Evolutionary conservation across 2,888 invertebrate genomes (phyloP).

Genomic region (Subacronicta megacephala): DNA sequence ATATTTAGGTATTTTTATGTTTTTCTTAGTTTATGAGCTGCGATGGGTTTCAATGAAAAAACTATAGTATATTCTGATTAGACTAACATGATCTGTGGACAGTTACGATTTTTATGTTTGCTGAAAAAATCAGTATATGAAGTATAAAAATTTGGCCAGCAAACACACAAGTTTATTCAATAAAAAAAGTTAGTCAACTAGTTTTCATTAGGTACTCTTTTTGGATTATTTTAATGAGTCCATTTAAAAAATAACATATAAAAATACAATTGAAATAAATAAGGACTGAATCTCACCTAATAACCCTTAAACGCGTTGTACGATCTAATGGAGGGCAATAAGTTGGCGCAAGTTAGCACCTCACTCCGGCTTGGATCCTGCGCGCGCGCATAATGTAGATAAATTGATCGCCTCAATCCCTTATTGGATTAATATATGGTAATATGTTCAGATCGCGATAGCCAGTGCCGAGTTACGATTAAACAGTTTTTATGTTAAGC

Average conservation of each 20-base stretch:
- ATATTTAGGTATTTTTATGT: too few relatives aligned
- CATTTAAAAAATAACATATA: conserved; percentile 18
- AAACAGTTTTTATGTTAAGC: conserved; percentile 86
- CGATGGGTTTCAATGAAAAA: too few relatives aligned
- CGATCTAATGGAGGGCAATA: conserved; percentile 72
- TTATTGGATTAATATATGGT: conserved; percentile 84
- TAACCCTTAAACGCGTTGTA: conserved; percentile 51
- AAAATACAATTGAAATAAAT: conserved; percentile 48
- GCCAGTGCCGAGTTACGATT: conserved; percentile 81
- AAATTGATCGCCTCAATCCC: conserved; percentile 80
- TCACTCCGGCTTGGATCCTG: conserved; percentile 58
- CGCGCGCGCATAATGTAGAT: conserved; percentile 79
- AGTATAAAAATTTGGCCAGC: too few relatives aligned
- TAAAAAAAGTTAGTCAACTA: too few relatives aligned
- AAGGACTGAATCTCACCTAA: conserved; percentile 42
- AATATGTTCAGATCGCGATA: conserved; percentile 83
- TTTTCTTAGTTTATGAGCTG: background rate
- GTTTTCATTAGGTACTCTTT: too few relatives aligned
- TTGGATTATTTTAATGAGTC: background rate
- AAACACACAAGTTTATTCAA: too few relatives aligned
- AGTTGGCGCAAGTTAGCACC: conserved; percentile 67
- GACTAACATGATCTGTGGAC: too few relatives aligned
- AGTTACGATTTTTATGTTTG: too few relatives aligned
- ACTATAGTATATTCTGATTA: too few relatives aligned
- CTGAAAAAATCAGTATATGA: too few relatives aligned